Percentiles rank a stretch among this genome's conserved stretches.
phyloP scores from a whole-genome alignment of 2,888 invertebrate species.

The Parapristionchus giblindavisi region DNA sequence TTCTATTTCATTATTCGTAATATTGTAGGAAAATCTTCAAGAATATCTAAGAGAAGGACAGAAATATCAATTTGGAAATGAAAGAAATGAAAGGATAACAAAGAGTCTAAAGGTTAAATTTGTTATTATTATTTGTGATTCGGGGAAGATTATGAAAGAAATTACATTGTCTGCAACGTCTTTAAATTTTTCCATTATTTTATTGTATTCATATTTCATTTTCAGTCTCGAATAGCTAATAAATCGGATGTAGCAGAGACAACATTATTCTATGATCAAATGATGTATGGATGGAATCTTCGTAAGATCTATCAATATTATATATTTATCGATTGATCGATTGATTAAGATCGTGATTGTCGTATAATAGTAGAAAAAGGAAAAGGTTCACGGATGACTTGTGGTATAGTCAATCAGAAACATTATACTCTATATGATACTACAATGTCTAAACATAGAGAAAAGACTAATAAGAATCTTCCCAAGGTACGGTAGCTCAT shows the following conservation, averaged over 20 bases:
- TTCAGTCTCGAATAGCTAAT: slow-evolving; percentile 25
- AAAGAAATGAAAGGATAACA: slow-evolving; percentile 16
- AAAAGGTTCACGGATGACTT: slow-evolving; percentile 3
- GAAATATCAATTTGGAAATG: slow-evolving; percentile 17
- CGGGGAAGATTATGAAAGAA: too few relatives aligned
- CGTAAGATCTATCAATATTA: not conserved
- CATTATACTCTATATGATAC: slow-evolving; percentile 25
- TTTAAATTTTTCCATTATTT: not conserved
- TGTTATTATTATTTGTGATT: too few relatives aligned
- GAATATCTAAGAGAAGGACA: slow-evolving; percentile 32
- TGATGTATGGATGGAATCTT: slow-evolving; percentile 34
- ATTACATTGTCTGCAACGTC: not conserved
- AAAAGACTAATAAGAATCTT: slow-evolving; percentile 16
- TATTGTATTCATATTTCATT: not conserved
- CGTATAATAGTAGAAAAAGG: slow-evolving; percentile 12
- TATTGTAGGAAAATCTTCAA: slow-evolving; percentile 12
- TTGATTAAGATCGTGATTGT: slow-evolving; percentile 21
- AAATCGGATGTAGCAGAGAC: slow-evolving; percentile 12
- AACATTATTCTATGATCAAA: slow-evolving; percentile 30
- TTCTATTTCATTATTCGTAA: not conserved
- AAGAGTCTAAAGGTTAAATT: slow-evolving; percentile 21
- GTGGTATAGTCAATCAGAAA: slow-evolving; percentile 5
- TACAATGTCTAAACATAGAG: slow-evolving; percentile 6
- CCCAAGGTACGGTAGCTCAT: not conserved
- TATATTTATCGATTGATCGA: not conserved